phyloP scores from a whole-genome alignment of 1,140 invertebrate species.

The Macrocentrus cingulum region DNA sequence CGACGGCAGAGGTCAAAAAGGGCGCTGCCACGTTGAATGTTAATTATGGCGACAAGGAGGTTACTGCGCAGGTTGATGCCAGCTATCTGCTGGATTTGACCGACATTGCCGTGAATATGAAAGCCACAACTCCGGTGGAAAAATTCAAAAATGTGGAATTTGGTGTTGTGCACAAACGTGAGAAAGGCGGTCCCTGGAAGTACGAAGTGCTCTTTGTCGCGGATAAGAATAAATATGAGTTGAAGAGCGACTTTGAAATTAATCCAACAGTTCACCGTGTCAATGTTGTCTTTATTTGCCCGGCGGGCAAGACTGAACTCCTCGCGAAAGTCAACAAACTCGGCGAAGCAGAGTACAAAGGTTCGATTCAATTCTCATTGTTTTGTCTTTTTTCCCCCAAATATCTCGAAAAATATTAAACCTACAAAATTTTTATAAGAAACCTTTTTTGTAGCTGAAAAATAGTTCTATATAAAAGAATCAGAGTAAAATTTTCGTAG shows the following conservation, averaged over 20 bases:
- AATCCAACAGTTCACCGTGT: conserved; percentile 37
- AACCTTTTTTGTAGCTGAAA: no score
- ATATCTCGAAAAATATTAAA: no score
- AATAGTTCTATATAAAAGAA: no score
- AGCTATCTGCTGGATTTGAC: conserved; percentile 31
- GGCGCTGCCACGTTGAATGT: conserved; percentile 25
- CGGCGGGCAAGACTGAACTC: conserved; percentile 58
- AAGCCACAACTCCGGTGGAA: conserved; percentile 52
- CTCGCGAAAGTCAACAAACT: conserved; percentile 59
- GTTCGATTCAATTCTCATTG: conserved; percentile 43
- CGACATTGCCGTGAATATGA: conserved; percentile 30
- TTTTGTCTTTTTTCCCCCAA: no score
- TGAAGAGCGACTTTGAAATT: conserved; percentile 52
- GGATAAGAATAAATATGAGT: conserved; percentile 59
- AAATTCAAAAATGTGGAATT: conserved; percentile 62
- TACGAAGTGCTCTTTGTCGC: conserved; percentile 49
- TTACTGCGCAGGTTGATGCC: conserved; percentile 29
- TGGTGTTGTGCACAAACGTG: conserved; percentile 58
- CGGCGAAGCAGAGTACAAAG: conserved; percentile 61
- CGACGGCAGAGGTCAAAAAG: conserved; percentile 47
- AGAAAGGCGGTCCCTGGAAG: conserved; percentile 53
- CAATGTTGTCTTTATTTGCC: conserved; percentile 52
- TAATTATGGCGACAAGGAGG: conserved; percentile 39
- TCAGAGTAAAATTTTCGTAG: no score
- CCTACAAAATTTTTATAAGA: no score